These are phyloP conservation scores for Melangyna quadrimaculata DNA, from an alignment of 2,888 invertebrate genomes.

Conservation along the genomic window DNA sequence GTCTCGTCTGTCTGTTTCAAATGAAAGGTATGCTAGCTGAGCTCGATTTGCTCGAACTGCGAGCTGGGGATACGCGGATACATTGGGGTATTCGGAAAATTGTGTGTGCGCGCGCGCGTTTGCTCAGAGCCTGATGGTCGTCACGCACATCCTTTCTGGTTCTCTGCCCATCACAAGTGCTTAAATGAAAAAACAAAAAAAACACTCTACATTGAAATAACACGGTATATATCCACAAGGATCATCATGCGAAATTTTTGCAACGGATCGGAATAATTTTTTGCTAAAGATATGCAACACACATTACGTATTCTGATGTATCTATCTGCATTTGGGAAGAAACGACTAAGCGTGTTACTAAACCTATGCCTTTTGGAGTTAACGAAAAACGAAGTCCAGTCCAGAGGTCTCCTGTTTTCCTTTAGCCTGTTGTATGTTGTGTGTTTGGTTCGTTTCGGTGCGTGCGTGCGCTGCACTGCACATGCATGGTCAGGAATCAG, in stretches of 20 bases:
- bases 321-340: slow-evolving; percentile 69
- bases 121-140: slow-evolving; percentile 73
- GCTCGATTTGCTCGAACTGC: neutral
- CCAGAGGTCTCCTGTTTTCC: neutral
- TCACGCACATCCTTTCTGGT: slow-evolving; percentile 73
- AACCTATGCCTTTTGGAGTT: slow-evolving; percentile 23
- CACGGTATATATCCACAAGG: slow-evolving; percentile 56
- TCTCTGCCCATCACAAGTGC: slow-evolving; percentile 64
- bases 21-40: slow-evolving; percentile 45
- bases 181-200: slow-evolving; percentile 12
- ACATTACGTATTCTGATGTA: slow-evolving; percentile 72
- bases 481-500: slow-evolving; percentile 62
- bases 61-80: slow-evolving; percentile 62
- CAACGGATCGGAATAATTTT: slow-evolving; percentile 39
- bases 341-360: slow-evolving; percentile 59
- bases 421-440: no score
- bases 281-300: slow-evolving; percentile 72
- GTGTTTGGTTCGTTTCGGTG: slow-evolving; percentile 1
- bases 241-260: slow-evolving; percentile 66
- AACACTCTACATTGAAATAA: slow-evolving; percentile 14
- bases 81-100: slow-evolving; percentile 64
- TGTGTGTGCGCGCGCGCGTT: slow-evolving; percentile 80
- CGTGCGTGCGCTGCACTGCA: slow-evolving; percentile 53
- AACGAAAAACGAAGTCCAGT: slow-evolving; percentile 46
- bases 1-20: slow-evolving; percentile 29